Conservation (phyloP, 1,140 invertebrate genomes). For the Achatina immaculata region DNA sequence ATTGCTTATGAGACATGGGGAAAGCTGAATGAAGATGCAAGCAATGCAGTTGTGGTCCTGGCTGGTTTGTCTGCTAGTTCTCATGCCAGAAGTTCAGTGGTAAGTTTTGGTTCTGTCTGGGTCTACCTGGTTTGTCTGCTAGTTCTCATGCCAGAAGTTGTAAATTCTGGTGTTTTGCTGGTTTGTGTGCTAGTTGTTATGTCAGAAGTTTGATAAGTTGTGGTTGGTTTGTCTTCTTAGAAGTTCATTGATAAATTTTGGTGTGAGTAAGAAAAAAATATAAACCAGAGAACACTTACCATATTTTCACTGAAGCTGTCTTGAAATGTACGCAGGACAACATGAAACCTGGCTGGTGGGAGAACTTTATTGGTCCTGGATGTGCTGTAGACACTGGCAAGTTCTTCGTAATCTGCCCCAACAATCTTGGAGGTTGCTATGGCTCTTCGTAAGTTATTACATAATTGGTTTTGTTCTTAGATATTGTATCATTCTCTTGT, state of each 20-base stretch:
- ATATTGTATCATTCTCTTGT: too few species aligned
- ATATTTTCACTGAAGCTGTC: too few species aligned
- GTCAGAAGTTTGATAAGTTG: not conserved
- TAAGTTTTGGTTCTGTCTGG: slow-evolving; percentile 58
- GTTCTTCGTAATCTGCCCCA: slow-evolving; percentile 71
- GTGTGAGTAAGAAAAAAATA: not conserved
- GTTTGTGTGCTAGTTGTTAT: not conserved
- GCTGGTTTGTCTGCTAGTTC: slow-evolving; percentile 70
- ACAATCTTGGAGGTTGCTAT: slow-evolving; percentile 71
- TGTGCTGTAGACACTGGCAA: slow-evolving; percentile 70
- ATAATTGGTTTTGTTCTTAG: too few species aligned
- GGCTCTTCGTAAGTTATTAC: slow-evolving; percentile 61
- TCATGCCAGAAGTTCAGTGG: slow-evolving; percentile 69
- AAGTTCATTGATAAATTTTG: not conserved
- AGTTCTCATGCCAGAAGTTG: slow-evolving; percentile 70
- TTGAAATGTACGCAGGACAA: slow-evolving; percentile 65
- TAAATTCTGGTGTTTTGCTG: not conserved
- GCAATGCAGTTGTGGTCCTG: slow-evolving; percentile 69
- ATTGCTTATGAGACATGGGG: slow-evolving; percentile 73
- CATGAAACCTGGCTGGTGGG: slow-evolving; percentile 70
- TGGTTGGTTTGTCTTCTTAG: not conserved
- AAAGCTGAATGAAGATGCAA: slow-evolving; percentile 64
- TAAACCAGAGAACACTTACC: too few species aligned
- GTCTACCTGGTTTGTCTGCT: slow-evolving; percentile 69
- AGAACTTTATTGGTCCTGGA: slow-evolving; percentile 71